These are phyloP conservation scores for Bilobella aurantiaca DNA, from an alignment of 1,140 invertebrate genomes.

Conservation along the genomic window DNA sequence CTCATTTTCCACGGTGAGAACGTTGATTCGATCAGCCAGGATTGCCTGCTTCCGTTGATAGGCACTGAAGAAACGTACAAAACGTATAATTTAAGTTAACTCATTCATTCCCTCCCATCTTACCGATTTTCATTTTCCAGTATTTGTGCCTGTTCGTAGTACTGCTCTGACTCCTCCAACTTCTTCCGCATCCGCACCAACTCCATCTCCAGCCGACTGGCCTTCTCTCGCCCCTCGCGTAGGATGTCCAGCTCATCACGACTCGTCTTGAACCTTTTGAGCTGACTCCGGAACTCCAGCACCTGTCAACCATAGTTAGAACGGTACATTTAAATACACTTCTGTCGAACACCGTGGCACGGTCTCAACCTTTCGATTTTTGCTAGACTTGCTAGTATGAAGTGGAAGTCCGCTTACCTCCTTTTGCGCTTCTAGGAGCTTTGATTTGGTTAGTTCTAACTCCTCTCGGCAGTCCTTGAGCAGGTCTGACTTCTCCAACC, in stretches of 20 bases:
- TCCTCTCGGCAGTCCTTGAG: conserved; percentile 34
- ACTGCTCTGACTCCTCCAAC: conserved; percentile 31
- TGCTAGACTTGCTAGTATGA: too few species aligned
- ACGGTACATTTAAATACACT: too few species aligned
- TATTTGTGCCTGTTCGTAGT: conserved; percentile 27
- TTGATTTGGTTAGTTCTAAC: conserved; percentile 26
- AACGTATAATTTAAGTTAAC: background rate
- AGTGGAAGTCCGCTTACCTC: conserved; percentile 17
- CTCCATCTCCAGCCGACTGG: conserved; percentile 25
- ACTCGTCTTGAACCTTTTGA: conserved; percentile 24
- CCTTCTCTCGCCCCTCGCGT: conserved; percentile 31
- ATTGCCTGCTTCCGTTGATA: conserved; percentile 31
- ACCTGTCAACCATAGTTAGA: conserved; percentile 19
- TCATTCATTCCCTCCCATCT: background rate
- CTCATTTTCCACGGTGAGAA: conserved; percentile 27
- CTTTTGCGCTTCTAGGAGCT: conserved; percentile 19
- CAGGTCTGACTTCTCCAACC: conserved; percentile 30
- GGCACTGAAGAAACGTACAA: conserved; percentile 15
- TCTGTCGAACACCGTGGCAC: too few species aligned
- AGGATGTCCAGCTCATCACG: conserved; percentile 32
- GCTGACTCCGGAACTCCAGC: conserved; percentile 15
- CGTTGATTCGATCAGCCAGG: conserved; percentile 31
- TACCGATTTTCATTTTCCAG: conserved; percentile 31
- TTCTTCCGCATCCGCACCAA: conserved; percentile 26
- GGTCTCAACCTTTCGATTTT: too few species aligned